Base-by-base conservation (phyloP, 1,140 invertebrate species). In the Ladona fulva region DNA sequence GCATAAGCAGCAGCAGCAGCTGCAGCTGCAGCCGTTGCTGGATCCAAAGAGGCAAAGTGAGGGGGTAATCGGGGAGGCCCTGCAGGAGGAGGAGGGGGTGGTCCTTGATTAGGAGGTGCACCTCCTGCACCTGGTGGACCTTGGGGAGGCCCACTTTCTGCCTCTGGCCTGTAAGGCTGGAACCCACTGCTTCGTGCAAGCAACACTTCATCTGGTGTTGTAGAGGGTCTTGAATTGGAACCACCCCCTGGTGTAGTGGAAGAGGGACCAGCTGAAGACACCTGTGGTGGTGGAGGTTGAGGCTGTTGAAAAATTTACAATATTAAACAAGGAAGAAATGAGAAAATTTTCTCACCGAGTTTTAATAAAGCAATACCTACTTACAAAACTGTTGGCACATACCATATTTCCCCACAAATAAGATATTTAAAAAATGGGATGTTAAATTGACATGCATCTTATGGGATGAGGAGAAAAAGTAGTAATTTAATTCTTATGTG, bases 141-240 rank as follows among this genome's bases (percentile, higher is more conserved):
- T 22, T 66, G 52, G 52, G 16, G 16, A 6, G 16, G 16, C 3
- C 52, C 52, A 22, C 16, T 19, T 12, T 66, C 52, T 80, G 90
- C 89, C 82, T 91, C 90, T 59, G 90, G 89, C 84, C 92, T 87
- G 84, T 93, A 93, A 0, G 92, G 91, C 84, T 93, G 92, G 83
- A 93, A 93, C 74, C 92, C 91, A 80, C 91, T 91, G 75, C 91
- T 91, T 75, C 89, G 85, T 75, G 88, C 88, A 80, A 89, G 84
- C 59, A 88, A 81, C 80, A 89, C 86, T 79, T 83, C 84, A 79
- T 83, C 81, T 77, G 82, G 77, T 37, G 74, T 74, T 74, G 77
- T 78, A 78, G 66, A 76, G 79, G 74, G 78, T 76, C 78, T 86
- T 86, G 52, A 66, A 79, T 83, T 85, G 79, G 85, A 80, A 82